Base-by-base conservation (phyloP, 1,140 invertebrate genomes). In the Vanessa tameamea region DNA sequence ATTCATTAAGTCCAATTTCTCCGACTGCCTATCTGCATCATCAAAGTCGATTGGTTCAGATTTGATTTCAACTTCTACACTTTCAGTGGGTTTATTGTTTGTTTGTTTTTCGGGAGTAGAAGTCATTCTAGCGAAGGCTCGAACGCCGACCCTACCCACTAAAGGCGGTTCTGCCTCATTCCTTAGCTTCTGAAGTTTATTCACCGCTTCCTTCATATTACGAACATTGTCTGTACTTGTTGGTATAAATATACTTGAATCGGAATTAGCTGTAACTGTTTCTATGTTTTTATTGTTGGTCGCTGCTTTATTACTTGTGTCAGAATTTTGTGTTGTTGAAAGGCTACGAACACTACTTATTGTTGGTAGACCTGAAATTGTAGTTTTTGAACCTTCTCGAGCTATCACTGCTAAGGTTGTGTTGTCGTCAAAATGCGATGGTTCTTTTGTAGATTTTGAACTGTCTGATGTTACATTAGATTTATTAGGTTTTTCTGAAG, bases 1-100 rank as follows among this genome's bases (percentile, higher is more conserved):
- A 50, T 88, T 90, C 84, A 92, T 87, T n/a, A 92, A 70, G 75
- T 91, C 82, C 78, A 89, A 82, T 64, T 92, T 92, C 50, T 92
- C 90, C 12, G 78, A 78, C 16, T 89, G 85, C 3, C 89, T 55
- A 5, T 87, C 86, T 0, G 80, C 65, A 8, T 93, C 92, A 13
- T 92, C 91, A 1, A 85, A 73, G 16, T 93, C 92, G 16, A 91
- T 86, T 0, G 92, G 91, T 67, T 93, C 91, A 4, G 87, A 73
- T 77, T 93, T 93, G 2, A 92, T 88, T 72, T 92, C 91, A 0
- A 92, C 79, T 77, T 88, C 75, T n/a, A 87, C 82, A 47, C 72
- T 69, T 5, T 85, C 80, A 14, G 75, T 81, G 9, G 74, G 57
- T 15, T 77, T 81, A 43, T 73, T 43, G 69, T 69, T 37, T 37